Evolutionary conservation across 2,888 invertebrate genomes (phyloP).

Genomic region (Bhutanitis thaidina): DNA sequence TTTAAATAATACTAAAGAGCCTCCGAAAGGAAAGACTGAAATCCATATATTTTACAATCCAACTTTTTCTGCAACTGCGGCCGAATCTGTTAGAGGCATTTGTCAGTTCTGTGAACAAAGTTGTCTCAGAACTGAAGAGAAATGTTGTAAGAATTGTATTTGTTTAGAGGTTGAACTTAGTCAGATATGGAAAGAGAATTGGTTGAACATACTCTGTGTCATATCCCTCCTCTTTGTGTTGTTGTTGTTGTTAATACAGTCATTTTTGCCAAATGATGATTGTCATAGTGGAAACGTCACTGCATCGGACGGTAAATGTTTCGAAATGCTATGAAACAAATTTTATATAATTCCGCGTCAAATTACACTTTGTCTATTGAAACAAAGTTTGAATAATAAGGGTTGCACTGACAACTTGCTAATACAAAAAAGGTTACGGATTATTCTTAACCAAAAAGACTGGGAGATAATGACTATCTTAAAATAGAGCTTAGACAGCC

Average conservation of each 20-base stretch:
- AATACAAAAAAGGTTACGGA: no score
- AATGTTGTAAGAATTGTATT: slow-evolving; percentile 59
- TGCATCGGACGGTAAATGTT: slow-evolving; percentile 40
- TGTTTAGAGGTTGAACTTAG: slow-evolving; percentile 59
- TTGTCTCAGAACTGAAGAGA: slow-evolving; percentile 56
- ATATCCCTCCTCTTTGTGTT: slow-evolving; percentile 55
- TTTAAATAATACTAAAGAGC: slow-evolving; percentile 39
- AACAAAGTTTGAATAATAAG: no score
- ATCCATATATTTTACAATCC: slow-evolving; percentile 72
- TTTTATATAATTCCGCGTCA: no score
- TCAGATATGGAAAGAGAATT: slow-evolving; percentile 60
- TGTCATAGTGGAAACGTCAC: slow-evolving; percentile 41
- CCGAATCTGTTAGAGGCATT: slow-evolving; percentile 42
- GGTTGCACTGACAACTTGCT: no score
- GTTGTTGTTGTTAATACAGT: slow-evolving; percentile 55
- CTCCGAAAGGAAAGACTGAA: slow-evolving; percentile 54
- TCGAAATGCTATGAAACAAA: slow-evolving; percentile 39
- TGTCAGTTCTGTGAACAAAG: slow-evolving; percentile 55
- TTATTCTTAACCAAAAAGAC: background rate
- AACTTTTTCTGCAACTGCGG: slow-evolving; percentile 53
- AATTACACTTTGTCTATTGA: no score
- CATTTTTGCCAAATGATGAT: slow-evolving; percentile 43
- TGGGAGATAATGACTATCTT: background rate
- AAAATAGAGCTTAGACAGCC: no score
- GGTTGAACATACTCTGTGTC: slow-evolving; percentile 63